Evolutionary conservation across 2,888 invertebrate species (phyloP).

Genomic region (Drosophila rubida): DNA sequence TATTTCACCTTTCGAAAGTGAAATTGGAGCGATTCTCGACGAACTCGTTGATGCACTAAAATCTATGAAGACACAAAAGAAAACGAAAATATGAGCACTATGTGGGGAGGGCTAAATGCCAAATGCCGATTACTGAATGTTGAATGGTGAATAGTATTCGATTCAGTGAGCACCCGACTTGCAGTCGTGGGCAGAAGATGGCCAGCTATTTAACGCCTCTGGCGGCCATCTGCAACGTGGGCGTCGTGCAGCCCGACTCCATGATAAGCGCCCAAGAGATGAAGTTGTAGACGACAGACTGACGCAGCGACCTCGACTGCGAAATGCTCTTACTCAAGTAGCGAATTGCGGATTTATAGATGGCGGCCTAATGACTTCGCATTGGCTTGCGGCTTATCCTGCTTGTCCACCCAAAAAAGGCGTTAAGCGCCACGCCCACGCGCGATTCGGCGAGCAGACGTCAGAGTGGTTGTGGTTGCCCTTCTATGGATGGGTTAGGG

Average conservation of each 20-base stretch:
- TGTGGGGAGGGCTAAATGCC: neutral
- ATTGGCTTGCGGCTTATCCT: neutral
- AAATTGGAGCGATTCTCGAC: neutral
- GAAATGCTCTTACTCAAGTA: slow-evolving; percentile 18
- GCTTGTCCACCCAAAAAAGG: neutral
- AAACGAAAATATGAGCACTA: neutral
- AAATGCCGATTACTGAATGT: neutral
- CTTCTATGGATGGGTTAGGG: slow-evolving; percentile 60
- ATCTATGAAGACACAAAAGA: neutral
- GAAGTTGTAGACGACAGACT: neutral
- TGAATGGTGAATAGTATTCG: slow-evolving; percentile 1
- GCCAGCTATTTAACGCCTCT: slow-evolving; percentile 65
- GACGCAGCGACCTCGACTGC: neutral
- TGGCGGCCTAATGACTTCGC: too few relatives aligned
- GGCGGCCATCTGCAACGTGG: slow-evolving; percentile 46
- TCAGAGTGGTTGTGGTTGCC: slow-evolving; percentile 30
- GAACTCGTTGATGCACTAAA: too few relatives aligned
- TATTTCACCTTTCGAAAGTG: neutral
- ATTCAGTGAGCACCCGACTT: neutral
- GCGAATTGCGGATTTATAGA: too few relatives aligned
- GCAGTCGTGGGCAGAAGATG: slow-evolving; percentile 13
- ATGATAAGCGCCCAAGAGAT: slow-evolving; percentile 25
- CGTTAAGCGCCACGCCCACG: slow-evolving; percentile 37
- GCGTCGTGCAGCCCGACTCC: slow-evolving; percentile 40
- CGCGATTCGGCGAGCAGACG: neutral